phyloP scores from a whole-genome alignment of 2,888 invertebrate species.

The Steinernema carpocapsae region DNA sequence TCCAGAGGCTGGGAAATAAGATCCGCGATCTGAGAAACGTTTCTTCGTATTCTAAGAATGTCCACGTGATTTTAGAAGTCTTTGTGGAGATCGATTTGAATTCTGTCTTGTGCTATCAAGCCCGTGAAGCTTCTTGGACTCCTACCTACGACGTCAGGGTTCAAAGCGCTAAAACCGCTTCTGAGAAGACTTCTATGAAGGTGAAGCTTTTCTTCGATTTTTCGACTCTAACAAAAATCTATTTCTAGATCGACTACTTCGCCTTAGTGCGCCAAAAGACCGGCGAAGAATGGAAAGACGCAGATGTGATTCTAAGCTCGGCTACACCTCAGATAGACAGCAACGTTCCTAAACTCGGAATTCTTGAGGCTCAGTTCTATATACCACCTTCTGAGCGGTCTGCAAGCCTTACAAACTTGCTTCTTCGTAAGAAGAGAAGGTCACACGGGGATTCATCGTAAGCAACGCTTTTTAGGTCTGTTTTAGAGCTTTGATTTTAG shows the following conservation, averaged over 20 bases:
- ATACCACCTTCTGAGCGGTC: conserved; percentile 47
- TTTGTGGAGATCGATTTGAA: conserved; percentile 26
- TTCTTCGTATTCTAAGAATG: background rate
- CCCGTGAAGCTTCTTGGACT: conserved; percentile 56
- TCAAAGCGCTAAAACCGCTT: conserved; percentile 39
- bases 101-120: conserved; percentile 50
- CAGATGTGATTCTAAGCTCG: conserved; percentile 54
- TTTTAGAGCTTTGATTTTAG: too few species aligned
- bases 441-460: too few species aligned
- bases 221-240: too few species aligned
- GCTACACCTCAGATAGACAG: conserved; percentile 59
- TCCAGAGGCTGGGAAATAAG: conserved; percentile 38
- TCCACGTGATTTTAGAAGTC: background rate
- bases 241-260: conserved; percentile 67
- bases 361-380: conserved; percentile 57
- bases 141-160: conserved; percentile 65
- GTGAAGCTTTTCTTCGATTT: conserved; percentile 33
- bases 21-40: background rate
- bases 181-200: conserved; percentile 41
- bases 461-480: too few species aligned
- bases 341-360: conserved; percentile 58
- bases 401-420: too few species aligned
- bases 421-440: too few species aligned
- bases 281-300: conserved; percentile 70
- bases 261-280: conserved; percentile 69